Percentiles rank a stretch among this genome's conserved stretches.
Conservation (phyloP, 1,140 invertebrate genomes). For the Psix sp. region DNA sequence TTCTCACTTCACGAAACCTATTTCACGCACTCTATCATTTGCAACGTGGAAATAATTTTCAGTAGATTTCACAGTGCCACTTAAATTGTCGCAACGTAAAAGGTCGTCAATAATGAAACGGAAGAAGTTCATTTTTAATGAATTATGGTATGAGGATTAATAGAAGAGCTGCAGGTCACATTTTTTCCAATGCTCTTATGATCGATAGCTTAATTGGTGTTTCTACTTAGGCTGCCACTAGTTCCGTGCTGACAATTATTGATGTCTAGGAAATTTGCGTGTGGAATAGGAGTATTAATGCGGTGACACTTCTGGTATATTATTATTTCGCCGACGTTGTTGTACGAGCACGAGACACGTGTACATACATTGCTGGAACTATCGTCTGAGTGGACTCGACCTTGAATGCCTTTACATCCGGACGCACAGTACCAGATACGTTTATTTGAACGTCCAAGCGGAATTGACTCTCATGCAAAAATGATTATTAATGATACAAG, state of each 20-base stretch:
- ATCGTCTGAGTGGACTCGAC: constrained; percentile 27
- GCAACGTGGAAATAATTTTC: constrained; percentile 4
- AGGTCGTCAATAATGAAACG: constrained; percentile 8
- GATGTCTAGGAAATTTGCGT: constrained; percentile 22
- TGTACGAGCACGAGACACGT: constrained; percentile 19
- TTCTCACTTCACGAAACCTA: constrained; percentile 15
- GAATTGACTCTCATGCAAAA: constrained; percentile 37
- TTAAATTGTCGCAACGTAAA: constrained; percentile 26
- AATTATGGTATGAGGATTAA: constrained; percentile 63
- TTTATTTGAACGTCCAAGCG: constrained; percentile 20
- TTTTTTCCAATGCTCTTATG: background rate
- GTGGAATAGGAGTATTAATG: constrained; percentile 42
- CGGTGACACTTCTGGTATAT: constrained; percentile 53
- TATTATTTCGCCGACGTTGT: constrained; percentile 36
- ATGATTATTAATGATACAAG: constrained; percentile 33
- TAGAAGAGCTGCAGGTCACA: background rate
- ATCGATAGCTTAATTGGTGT: constrained; percentile 3
- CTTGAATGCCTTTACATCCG: constrained; percentile 40
- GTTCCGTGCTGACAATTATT: too few relatives aligned
- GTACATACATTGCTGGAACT: constrained; percentile 27
- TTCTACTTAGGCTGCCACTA: too few relatives aligned
- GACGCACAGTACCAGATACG: constrained; percentile 42
- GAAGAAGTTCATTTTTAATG: constrained; percentile 64
- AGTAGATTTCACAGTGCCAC: constrained; percentile 14
- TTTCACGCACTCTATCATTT: constrained; percentile 22